A percentile compares a stretch with the other conserved stretches of the same genome.
Conservation (phyloP, 37 sponge, comb jelly and placozoan genomes). For the Diacarnus erythraeanus region DNA sequence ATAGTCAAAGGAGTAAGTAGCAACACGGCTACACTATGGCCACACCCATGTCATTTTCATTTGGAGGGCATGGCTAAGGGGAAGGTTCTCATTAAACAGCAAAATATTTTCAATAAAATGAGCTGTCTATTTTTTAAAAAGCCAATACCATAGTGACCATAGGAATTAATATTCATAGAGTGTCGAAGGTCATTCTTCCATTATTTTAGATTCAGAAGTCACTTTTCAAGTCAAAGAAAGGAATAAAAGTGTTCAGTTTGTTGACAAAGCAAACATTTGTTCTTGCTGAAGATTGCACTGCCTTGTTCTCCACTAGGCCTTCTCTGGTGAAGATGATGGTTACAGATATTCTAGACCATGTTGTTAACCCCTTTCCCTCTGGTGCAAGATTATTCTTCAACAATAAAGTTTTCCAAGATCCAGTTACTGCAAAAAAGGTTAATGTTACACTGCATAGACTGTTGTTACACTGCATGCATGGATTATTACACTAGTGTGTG, state of each 20-base stretch:
- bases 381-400: conserved; percentile 2
- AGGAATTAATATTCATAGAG: too few relatives aligned
- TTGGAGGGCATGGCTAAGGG: too few relatives aligned
- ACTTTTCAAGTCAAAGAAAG: neutral
- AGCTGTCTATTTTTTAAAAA: too few relatives aligned
- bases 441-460: neutral
- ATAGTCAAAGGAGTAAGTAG: neutral
- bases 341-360: conserved; percentile 29
- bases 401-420: neutral
- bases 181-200: too few relatives aligned
- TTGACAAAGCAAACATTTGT: conserved; percentile 8
- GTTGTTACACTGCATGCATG: neutral
- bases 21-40: too few relatives aligned
- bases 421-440: neutral
- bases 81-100: too few relatives aligned
- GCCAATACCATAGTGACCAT: too few relatives aligned
- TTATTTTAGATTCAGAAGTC: neutral
- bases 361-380: conserved; percentile 18
- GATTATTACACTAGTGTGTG: too few relatives aligned
- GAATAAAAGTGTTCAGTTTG: conserved; percentile 29
- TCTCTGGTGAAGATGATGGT: conserved; percentile 26
- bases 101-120: too few relatives aligned
- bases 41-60: too few relatives aligned
- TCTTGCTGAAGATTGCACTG: conserved; percentile 28
- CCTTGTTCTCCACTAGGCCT: conserved; percentile 39